Percentiles rank a stretch among this genome's conserved stretches.
Evolutionary conservation across 1,140 invertebrate species (phyloP).

Genomic region (Drosophila bocqueti): DNA sequence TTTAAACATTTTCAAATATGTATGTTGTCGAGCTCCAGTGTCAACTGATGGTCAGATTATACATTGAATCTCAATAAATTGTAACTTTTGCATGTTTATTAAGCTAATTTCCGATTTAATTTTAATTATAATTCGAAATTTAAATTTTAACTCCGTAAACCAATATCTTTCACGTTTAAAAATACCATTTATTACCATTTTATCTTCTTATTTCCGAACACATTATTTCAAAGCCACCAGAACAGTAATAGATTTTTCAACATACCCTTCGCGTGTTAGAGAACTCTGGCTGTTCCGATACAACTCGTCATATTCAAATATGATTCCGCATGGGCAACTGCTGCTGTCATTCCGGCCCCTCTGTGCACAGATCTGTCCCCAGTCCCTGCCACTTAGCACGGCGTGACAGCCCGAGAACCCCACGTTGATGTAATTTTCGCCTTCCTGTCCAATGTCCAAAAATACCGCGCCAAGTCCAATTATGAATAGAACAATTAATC

Average conservation of each 20-base stretch:
- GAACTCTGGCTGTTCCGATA: background rate
- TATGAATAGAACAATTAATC: conserved; percentile 83
- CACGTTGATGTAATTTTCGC: conserved; percentile 52
- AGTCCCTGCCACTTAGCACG: conserved; percentile 14
- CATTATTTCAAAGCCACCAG: background rate
- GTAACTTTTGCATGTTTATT: too few relatives aligned
- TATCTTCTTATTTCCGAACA: background rate
- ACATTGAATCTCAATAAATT: too few relatives aligned
- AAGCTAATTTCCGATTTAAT: too few relatives aligned
- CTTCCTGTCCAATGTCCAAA: conserved; percentile 70
- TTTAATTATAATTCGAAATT: too few relatives aligned
- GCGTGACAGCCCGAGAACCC: conserved; percentile 40
- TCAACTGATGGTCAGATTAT: too few relatives aligned
- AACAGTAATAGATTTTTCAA: background rate
- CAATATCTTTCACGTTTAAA: background rate
- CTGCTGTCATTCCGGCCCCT: conserved; percentile 55
- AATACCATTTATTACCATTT: background rate
- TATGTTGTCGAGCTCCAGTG: too few relatives aligned
- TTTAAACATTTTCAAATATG: too few relatives aligned
- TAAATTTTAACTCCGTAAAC: too few relatives aligned
- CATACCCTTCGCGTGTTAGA: background rate
- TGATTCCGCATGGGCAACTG: conserved; percentile 71
- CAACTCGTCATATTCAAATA: conserved; percentile 33
- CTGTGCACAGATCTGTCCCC: conserved; percentile 18
- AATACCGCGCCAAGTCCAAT: conserved; percentile 76